Percentiles rank a stretch among this genome's conserved stretches.
Evolutionary conservation across 1,140 invertebrate species (phyloP).

Genomic region (Drosophila persimilis): DNA sequence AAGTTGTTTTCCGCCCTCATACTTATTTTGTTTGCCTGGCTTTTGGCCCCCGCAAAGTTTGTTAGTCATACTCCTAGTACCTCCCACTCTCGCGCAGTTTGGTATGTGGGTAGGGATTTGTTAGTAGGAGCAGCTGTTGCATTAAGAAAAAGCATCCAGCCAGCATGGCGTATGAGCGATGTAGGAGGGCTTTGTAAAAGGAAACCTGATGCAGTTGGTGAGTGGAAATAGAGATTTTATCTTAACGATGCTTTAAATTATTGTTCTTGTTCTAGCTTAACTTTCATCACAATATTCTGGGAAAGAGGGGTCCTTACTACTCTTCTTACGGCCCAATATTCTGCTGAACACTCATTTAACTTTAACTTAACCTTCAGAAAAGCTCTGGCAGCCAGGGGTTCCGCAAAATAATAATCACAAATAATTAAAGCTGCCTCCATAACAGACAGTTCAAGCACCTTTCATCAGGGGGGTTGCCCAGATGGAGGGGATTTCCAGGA

Average conservation of each 20-base stretch:
- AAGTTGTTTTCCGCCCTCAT: slow-evolving; percentile 32
- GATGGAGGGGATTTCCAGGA: not conserved
- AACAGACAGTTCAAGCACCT: slow-evolving; percentile 55
- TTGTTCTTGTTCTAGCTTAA: not conserved
- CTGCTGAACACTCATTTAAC: slow-evolving; percentile 35
- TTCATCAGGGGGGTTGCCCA: not conserved
- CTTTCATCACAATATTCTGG: not conserved
- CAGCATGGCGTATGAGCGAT: slow-evolving; percentile 29
- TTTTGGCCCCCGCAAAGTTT: slow-evolving; percentile 19
- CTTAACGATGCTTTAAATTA: no score
- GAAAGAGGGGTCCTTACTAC: no score
- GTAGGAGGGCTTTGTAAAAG: not conserved
- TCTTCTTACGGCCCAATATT: not conserved
- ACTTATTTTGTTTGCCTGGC: slow-evolving; percentile 12
- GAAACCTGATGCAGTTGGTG: not conserved
- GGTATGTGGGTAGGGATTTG: slow-evolving; percentile 22
- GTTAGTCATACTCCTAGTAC: slow-evolving; percentile 5
- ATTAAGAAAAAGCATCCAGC: slow-evolving; percentile 11
- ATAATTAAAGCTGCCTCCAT: slow-evolving; percentile 65
- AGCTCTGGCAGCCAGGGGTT: slow-evolving; percentile 28
- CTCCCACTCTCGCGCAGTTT: slow-evolving; percentile 7
- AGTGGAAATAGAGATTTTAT: no score
- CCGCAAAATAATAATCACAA: slow-evolving; percentile 30
- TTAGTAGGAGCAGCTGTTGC: slow-evolving; percentile 33
- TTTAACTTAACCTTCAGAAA: slow-evolving; percentile 69